Evolutionary conservation across 2,888 invertebrate species (phyloP), one percentile per base, ranked within the genome.

Genomic region (Leptopilina myrica): DNA sequence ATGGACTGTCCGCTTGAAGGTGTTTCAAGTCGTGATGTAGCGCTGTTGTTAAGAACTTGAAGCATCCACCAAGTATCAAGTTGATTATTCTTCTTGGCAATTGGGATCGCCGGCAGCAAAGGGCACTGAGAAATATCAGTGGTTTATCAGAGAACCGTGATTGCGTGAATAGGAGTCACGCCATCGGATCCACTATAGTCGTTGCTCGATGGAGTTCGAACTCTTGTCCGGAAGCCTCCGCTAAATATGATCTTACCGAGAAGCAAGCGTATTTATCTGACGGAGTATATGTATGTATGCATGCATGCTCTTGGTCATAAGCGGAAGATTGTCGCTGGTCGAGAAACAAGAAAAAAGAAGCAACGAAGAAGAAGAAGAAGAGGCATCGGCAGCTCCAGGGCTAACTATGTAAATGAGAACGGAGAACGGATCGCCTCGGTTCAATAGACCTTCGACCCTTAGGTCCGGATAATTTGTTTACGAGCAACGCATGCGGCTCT

Each of bases 391-490:
- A 90, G 88, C 90, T 90, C 84, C 85, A 81, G 88, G 88, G 87
- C 89, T 88, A 86, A 89, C 89, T 91, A 91, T 91, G 91, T 88
- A 91, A 91, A 91, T 91, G 90, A 91, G 89, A 88, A 87, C 86
- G 86, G 85, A 84, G 86, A 86, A 86, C 78, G 78, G 80, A 90
- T 89, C 88, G 90, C 88, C 87, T 91, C 91, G 90, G 90, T 91
- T 91, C 91, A 91, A 91, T 90, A 90, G 91, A 91, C 91, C 91
- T 91, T 91, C 91, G 91, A 91, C 91, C 91, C 90, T 89, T 91
- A 89, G 89, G 89, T 91, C 89, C 89, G 89, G 91, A 91, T 91
- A 91, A 91, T 91, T 91, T 91, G 91, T 91, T 91, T 91, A 91
- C 91, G 91, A 91, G 90, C 89, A 89, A 89, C 89, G 89, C 89